Conservation (phyloP, 1,140 invertebrate genomes). For the Aphis gossypii region DNA sequence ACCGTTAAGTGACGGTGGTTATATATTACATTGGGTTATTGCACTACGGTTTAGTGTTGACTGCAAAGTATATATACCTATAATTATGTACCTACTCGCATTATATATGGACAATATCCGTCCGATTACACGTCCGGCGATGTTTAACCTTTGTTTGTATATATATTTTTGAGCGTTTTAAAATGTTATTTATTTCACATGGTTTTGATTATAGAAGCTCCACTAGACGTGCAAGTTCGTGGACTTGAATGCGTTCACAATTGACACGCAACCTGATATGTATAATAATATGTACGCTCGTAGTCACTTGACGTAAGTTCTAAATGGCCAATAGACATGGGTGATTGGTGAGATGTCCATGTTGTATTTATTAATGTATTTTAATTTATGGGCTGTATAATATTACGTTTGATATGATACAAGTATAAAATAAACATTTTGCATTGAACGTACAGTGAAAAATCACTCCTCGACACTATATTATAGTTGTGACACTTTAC, state of each 20-base stretch:
- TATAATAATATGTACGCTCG: background rate
- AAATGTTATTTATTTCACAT: too few relatives aligned
- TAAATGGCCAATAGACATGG: background rate
- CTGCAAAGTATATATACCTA: too few relatives aligned
- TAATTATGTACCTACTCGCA: too few relatives aligned
- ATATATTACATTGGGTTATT: too few relatives aligned
- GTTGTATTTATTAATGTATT: background rate
- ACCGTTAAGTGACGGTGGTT: background rate
- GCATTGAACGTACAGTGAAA: background rate
- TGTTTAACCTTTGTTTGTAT: too few relatives aligned
- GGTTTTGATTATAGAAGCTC: background rate
- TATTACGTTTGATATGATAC: background rate
- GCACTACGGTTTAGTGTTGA: too few relatives aligned
- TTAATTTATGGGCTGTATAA: background rate
- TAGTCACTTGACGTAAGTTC: background rate
- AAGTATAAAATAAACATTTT: background rate
- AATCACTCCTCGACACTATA: background rate
- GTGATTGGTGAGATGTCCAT: background rate
- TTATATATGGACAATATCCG: too few relatives aligned
- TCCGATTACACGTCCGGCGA: too few relatives aligned
- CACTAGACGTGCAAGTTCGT: background rate
- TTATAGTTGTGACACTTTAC: background rate
- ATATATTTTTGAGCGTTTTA: too few relatives aligned
- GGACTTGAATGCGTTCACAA: background rate
- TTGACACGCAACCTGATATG: background rate